A percentile compares a stretch with the other conserved stretches of the same genome.
Conservation (phyloP, 1,140 invertebrate species). For the Eueides isabella region DNA sequence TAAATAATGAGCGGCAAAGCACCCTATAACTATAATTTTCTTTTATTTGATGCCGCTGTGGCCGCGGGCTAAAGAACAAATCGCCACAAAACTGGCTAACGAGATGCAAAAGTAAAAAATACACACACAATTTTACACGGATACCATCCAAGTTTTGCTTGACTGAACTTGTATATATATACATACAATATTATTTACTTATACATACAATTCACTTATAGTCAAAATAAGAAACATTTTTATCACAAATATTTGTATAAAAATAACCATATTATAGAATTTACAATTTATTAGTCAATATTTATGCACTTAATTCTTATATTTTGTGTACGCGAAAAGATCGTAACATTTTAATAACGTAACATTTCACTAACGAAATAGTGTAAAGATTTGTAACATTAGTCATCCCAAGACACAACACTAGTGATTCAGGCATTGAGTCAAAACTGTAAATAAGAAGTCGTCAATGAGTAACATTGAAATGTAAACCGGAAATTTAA, state of each 20-base stretch:
- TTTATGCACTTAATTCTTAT: background rate
- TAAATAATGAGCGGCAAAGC: conserved; percentile 78
- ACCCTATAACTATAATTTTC: conserved; percentile 77
- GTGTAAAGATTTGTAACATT: conserved; percentile 56
- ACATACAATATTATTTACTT: background rate
- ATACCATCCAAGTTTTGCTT: conserved; percentile 35
- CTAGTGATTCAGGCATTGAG: conserved; percentile 68
- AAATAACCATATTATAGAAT: too few relatives aligned
- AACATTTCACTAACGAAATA: conserved; percentile 53
- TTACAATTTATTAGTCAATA: background rate
- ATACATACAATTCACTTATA: too few relatives aligned
- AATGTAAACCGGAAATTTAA: conserved; percentile 43
- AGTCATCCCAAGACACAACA: conserved; percentile 69
- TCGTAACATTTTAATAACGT: conserved; percentile 37
- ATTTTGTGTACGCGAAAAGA: conserved; percentile 25
- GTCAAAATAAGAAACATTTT: background rate
- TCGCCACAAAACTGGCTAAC: conserved; percentile 72
- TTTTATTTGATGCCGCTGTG: conserved; percentile 72
- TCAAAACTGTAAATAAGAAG: conserved; percentile 63
- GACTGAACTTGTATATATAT: conserved; percentile 50
- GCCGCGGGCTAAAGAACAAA: conserved; percentile 63
- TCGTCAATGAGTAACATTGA: conserved; percentile 56
- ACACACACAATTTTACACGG: conserved; percentile 61
- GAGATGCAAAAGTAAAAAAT: conserved; percentile 59
- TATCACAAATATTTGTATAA: background rate